These are phyloP conservation scores for Ceyx margarethae DNA, from an alignment of 2,113 vertebrate species.

Conservation along the genomic window DNA sequence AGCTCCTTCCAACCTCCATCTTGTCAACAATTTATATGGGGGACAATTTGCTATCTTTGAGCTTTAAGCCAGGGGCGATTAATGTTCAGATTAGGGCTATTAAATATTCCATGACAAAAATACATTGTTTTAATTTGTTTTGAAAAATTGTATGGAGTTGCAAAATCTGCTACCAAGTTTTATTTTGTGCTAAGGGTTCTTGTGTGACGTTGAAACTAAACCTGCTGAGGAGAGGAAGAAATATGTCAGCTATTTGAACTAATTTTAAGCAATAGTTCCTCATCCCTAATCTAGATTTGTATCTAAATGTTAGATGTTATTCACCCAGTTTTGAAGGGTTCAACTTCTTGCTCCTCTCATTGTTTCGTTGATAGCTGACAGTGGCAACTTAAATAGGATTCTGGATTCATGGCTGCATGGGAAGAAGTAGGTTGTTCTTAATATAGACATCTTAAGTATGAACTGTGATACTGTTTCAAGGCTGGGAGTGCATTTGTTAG, in stretches of 20 bases:
- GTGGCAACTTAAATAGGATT: conserved; percentile 22
- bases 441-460: conserved; percentile 19
- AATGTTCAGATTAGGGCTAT: neutral
- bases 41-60: neutral
- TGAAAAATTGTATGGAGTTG: neutral
- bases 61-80: neutral
- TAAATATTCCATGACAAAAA: neutral
- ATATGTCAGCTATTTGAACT: neutral
- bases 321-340: neutral
- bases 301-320: neutral
- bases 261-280: neutral
- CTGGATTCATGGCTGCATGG: conserved; percentile 1
- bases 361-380: neutral
- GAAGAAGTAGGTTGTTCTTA: conserved; percentile 12
- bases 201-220: neutral
- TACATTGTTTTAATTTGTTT: neutral
- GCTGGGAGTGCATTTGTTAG: neutral
- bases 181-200: neutral
- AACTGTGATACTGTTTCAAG: neutral
- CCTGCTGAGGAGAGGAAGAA: neutral
- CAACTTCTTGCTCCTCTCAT: neutral
- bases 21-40: neutral
- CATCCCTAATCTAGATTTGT: neutral
- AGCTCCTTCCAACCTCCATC: neutral
- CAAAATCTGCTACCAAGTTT: neutral